phyloP scores from a whole-genome alignment of 2,797 vertebrate species.

The Enteromius radiatus region DNA sequence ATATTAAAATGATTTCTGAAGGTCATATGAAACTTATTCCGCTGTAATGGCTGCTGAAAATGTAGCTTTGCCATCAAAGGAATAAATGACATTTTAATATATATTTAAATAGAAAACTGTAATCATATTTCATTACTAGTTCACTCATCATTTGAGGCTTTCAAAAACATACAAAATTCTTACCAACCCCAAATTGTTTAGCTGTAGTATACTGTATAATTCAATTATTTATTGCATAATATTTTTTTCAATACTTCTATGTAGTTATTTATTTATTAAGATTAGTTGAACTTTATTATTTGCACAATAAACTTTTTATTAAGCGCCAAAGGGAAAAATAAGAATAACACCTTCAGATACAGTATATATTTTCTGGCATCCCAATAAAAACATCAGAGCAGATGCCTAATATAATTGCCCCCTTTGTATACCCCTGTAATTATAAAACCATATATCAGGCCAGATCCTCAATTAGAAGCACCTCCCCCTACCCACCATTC shows the following conservation, averaged over 20 bases:
- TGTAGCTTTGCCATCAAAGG: too few relatives aligned
- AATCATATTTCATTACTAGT: background rate
- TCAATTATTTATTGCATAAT: background rate
- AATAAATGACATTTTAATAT: background rate
- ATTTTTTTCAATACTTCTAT: background rate
- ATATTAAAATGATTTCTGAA: background rate
- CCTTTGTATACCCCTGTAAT: constrained; percentile 72
- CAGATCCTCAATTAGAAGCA: constrained; percentile 74
- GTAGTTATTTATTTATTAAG: background rate
- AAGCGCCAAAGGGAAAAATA: background rate
- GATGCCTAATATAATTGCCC: constrained; percentile 70
- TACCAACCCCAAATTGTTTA: background rate
- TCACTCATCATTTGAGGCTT: background rate
- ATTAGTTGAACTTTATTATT: background rate
- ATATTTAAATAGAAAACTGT: background rate
- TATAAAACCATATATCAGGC: constrained; percentile 73
- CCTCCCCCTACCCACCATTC: constrained; percentile 31
- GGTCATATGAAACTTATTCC: background rate
- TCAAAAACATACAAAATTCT: too few relatives aligned
- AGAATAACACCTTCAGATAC: constrained; percentile 69
- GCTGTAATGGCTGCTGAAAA: background rate
- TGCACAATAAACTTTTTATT: background rate
- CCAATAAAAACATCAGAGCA: constrained; percentile 67
- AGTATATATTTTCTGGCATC: constrained; percentile 69
- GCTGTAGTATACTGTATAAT: background rate